A percentile compares a stretch with the other conserved stretches of the same genome.
Evolutionary conservation across 2,888 invertebrate genomes (phyloP).

Genomic region (Parnassius apollo): DNA sequence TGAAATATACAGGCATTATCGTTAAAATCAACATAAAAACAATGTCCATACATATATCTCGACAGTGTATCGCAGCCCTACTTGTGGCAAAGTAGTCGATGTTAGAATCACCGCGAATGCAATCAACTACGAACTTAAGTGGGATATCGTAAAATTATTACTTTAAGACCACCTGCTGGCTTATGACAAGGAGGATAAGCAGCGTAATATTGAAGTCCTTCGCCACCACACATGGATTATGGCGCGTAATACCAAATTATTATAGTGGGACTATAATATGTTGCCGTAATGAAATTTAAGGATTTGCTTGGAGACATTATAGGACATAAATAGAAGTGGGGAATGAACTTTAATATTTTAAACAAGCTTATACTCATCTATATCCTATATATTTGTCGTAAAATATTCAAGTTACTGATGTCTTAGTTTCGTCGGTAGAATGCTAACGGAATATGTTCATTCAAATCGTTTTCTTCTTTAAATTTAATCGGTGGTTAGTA

Average conservation of each 20-base stretch:
- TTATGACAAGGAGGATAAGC: constrained; percentile 54
- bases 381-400: neutral
- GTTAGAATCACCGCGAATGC: constrained; percentile 32
- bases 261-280: constrained; percentile 30
- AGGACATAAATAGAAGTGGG: neutral
- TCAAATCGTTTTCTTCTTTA: no score
- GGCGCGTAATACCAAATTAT: constrained; percentile 41
- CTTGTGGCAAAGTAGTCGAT: constrained; percentile 29
- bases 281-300: constrained; percentile 29
- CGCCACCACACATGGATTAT: constrained; percentile 39
- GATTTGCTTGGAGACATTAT: constrained; percentile 20
- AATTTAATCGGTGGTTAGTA: no score
- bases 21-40: no score
- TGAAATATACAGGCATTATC: no score
- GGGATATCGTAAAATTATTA: constrained; percentile 63
- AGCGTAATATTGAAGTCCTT: constrained; percentile 44
- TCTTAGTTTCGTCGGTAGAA: no score
- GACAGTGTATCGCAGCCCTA: constrained; percentile 30
- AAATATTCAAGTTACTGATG: neutral
- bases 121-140: constrained; percentile 44
- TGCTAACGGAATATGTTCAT: no score
- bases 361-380: neutral
- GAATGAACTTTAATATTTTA: neutral
- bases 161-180: constrained; percentile 55
- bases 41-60: neutral